These are phyloP conservation scores for Artibeus lituratus DNA, from an alignment of 2,797 vertebrate species.

Conservation along the genomic window DNA sequence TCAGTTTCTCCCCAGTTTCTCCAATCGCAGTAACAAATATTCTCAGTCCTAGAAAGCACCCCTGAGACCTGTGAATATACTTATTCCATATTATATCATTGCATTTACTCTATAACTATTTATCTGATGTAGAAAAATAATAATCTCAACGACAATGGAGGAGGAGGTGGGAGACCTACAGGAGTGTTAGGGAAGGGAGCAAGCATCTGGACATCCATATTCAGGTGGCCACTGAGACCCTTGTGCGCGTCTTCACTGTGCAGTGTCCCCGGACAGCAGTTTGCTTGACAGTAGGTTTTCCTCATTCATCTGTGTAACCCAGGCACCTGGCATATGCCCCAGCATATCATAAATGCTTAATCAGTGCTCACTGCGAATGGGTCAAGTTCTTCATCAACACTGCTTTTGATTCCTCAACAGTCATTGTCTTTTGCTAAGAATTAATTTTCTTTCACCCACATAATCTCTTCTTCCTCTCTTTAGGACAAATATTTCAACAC, in stretches of 20 bases:
- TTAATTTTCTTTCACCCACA: conserved; percentile 9
- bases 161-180: not conserved
- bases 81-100: not conserved
- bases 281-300: not conserved
- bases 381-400: not conserved
- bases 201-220: not conserved
- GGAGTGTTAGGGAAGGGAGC: not conserved
- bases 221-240: not conserved
- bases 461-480: not conserved
- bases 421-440: conserved; percentile 1
- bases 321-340: not conserved
- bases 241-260: not conserved
- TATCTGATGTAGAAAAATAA: not conserved
- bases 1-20: not conserved
- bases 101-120: not conserved
- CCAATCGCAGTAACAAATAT: not conserved
- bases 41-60: not conserved
- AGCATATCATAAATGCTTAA: not conserved
- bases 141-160: not conserved
- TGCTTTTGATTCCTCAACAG: not conserved
- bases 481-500: not conserved
- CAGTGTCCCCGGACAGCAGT: not conserved
- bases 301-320: not conserved
- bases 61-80: not conserved
- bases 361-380: not conserved